Base-by-base conservation (phyloP, 2,113 vertebrate species). In the Dasyurus viverrinus region DNA sequence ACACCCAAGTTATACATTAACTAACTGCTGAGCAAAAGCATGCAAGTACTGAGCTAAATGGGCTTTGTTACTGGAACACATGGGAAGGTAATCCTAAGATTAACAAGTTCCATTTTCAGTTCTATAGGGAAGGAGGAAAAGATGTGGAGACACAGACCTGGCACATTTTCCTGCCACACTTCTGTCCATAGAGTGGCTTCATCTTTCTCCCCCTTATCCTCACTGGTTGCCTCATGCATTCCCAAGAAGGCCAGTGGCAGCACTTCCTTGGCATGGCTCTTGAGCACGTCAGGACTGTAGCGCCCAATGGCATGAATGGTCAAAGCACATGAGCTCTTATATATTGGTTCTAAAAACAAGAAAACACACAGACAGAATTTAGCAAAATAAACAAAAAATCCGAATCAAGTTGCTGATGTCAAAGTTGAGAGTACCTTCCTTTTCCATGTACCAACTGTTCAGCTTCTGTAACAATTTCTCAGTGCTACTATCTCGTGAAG, bases 91-190 rank as follows among this genome's bases (percentile, higher is more conserved):
- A 93, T 55, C 50, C 47, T 0, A 42, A 23, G 50, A 60, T 36
- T 68, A 68, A 36, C 12, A 68, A 68, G 3, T 36, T 36, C 3
- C 11, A 90, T 23, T 50, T 48, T 50, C 47, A 90, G 89, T 52
- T 52, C 47, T 11, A 27, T 50, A 52, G 89, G 27, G 47, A 52
- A 6, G 36, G 1, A 52, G 10, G 16, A 4, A 84, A 1, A 19
- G 68, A 23, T n/a, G 1, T n/a, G 36, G 68, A n/a, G 19, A 23
- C n/a, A 84, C n/a, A 84, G n/a, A 99, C 99, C 99, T 96, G 99
- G 99, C 24, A 99, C 99, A 3, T 99, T 99, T 97, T 99, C 99
- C 98, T 99, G 99, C 99, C 99, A 99, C 91, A 99, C 99, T 98
- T 99, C 99, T 14, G 98, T 98, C 99, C 99, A 99, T 76, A 99